Base-by-base conservation (phyloP, 2,113 vertebrate genomes). In the Numenius arquata region DNA sequence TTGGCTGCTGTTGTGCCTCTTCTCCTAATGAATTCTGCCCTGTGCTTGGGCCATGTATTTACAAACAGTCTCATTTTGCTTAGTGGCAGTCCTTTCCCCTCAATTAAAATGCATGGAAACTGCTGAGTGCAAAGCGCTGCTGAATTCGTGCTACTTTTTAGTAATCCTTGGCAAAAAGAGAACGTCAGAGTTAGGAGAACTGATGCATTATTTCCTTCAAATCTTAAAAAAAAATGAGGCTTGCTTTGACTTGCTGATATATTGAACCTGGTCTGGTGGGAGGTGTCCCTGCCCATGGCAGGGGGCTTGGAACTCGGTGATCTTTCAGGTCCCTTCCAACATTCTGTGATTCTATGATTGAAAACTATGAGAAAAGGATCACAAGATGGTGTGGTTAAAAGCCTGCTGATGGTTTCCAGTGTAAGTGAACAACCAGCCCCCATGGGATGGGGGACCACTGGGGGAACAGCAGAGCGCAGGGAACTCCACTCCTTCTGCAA, bases 361-460 rank as follows among this genome's bases (percentile, higher is more conserved):
- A 66, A 94, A 73, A 21, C 14, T 29, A 34, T 29, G 56, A 82
- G 30, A 36, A 75, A 66, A 71, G 10, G 43, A 45, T 19, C 7
- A 2, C 36, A 29, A 74, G 74, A 32, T 2, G 1, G 16, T 71
- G 41, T 34, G 22, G 7, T 67, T 85, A 52, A 78, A 27, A 87
- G 9, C 7, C 43, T 61, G 34, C 2, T 7, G 7, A 11, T 12
- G 3, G 8, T 30, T 85, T 20, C n/a, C 1, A 1, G 19, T 29
- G 9, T 34, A 41, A 53, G 19, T 4, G 5, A 61, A 23, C 55
- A 36, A 2, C 9, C 56, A 79, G 13, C 2, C 20, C 25, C 27
- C 22, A 14, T 0, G 21, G 36, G 13, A 34, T 18, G 18, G 18
- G 17, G 20, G 1, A 56, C 9, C 1, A 11, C 71, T 5, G 7